Base-by-base conservation (phyloP, 2,888 invertebrate genomes). In the Steromphala cineraria region DNA sequence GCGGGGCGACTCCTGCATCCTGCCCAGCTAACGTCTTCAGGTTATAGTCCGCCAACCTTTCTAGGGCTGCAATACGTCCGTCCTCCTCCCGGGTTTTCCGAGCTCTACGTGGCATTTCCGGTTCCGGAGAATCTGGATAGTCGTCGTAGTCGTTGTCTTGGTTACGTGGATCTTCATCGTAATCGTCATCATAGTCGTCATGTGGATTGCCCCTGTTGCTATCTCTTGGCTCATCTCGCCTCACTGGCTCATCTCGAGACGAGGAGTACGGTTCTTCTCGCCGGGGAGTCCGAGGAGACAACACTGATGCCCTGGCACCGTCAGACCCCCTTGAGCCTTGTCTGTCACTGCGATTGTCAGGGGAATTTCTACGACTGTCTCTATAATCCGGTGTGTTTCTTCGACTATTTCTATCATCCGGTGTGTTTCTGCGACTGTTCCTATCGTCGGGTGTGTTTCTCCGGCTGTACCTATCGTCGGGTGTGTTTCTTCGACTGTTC, bases 21-120 rank as follows among this genome's bases (percentile, higher is more conserved):
- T 80, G 74, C 7, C 80, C 79, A 13, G 81, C 46, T 28, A 83
- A 40, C 40, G 67, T 79, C 52, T 83, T 79, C 19, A 83, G 52
- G 40, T 77, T 83, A 53, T 74, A 78, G 62, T 83, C 83, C 10
- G 83, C 83, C 31, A 83, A 77, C 52, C 77, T 81, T 40, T 83
- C 83, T 40, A 83, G 28, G 15, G 80, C 81, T 0, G 67, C 79
- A 21, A 83, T 83, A 10, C 79, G 78, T 13, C 31, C 67, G 19
- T 76, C 79, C 19, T 80, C 74, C 36, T 79, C 62, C 53, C 21
- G n/a, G 4, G 36, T 53, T n/a, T 75, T 67, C 46, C 24, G 40
- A 17, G 19, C 21, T 24, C 62, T 31, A 10, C 46, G 46, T 19
- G 71, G 71, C n/a, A 71, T 40, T 31, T 71, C 71, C 0, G 71